These are phyloP conservation scores for Phaenicophaeus curvirostris DNA, from an alignment of 2,797 vertebrate species.

Conservation along the genomic window DNA sequence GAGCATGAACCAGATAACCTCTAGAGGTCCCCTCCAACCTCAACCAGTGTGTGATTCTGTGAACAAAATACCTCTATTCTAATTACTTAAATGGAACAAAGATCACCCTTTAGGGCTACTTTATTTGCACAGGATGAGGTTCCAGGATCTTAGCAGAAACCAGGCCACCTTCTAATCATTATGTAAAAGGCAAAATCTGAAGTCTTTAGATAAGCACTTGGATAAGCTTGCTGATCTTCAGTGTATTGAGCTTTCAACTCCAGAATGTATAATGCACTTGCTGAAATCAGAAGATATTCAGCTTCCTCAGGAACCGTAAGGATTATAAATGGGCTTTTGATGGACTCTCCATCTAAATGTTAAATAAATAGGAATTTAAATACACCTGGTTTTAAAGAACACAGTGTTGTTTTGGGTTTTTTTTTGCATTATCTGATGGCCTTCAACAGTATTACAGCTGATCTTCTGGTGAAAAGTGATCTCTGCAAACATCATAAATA, in stretches of 20 bases:
- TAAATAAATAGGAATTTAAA: conserved; percentile 19
- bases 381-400: background rate
- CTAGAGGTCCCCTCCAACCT: background rate
- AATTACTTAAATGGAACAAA: background rate
- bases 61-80: background rate
- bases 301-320: background rate
- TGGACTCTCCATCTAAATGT: background rate
- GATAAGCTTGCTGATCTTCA: background rate
- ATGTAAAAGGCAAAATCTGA: background rate
- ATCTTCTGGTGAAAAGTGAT: background rate
- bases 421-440: background rate
- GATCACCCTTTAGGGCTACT: rapidly evolving
- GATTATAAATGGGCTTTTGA: background rate
- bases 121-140: background rate
- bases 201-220: background rate
- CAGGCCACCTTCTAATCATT: background rate
- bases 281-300: background rate
- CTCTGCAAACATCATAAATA: background rate
- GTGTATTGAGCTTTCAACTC: background rate
- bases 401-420: background rate
- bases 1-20: background rate
- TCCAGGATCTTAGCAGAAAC: background rate
- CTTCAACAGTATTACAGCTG: background rate
- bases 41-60: background rate
- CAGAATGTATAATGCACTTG: background rate